These are phyloP conservation scores for Globodera ellingtonae DNA, from an alignment of 1,140 invertebrate species.

Conservation along the genomic window DNA sequence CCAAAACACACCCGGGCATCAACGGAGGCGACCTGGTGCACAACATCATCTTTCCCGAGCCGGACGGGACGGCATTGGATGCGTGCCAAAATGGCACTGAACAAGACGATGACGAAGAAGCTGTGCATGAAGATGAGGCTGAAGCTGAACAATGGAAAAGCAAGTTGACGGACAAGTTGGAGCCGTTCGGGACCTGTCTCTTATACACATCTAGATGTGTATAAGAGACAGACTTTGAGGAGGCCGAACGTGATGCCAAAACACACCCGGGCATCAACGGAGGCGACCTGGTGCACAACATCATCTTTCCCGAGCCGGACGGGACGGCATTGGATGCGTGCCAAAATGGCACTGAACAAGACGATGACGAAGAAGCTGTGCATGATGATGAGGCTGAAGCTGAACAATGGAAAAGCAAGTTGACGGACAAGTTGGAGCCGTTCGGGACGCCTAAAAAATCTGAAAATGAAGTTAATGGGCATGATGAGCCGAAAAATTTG, in stretches of 20 bases:
- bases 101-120: neutral
- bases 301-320: constrained; percentile 18
- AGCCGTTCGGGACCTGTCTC: neutral
- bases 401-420: neutral
- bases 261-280: constrained; percentile 32
- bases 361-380: neutral
- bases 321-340: neutral
- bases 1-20: constrained; percentile 28
- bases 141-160: neutral
- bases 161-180: neutral
- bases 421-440: neutral
- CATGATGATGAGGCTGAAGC: neutral
- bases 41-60: constrained; percentile 23
- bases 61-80: neutral
- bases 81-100: neutral
- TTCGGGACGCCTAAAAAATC: neutral
- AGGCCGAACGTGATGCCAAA: constrained; percentile 28
- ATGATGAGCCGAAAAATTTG: neutral
- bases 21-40: constrained; percentile 31
- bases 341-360: neutral
- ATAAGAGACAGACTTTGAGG: too few relatives aligned
- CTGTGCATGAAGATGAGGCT: neutral
- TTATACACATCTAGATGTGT: too few relatives aligned
- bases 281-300: constrained; percentile 29
- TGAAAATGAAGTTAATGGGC: neutral